A percentile compares a stretch with the other conserved stretches of the same genome.
Evolutionary conservation across 2,113 vertebrate genomes (phyloP).

Genomic region (Dicaeum eximium): DNA sequence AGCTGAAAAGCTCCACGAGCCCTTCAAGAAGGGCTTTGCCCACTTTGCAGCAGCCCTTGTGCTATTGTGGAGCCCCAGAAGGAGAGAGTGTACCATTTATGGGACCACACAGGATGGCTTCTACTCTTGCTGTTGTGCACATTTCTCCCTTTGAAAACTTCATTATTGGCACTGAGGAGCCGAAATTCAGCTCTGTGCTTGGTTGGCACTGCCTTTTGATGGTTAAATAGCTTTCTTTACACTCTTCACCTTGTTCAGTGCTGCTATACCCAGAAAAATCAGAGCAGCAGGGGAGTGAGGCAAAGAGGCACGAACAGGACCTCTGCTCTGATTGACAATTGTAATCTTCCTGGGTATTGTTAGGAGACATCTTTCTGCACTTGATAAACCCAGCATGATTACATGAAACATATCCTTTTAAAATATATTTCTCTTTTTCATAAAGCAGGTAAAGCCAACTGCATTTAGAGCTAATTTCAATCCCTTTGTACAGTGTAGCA

Average conservation of each 20-base stretch:
- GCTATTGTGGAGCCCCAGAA: neutral
- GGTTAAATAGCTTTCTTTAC: slow-evolving; percentile 15
- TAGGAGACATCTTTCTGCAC: slow-evolving; percentile 43
- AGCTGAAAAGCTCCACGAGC: slow-evolving; percentile 29
- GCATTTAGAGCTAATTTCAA: slow-evolving; percentile 33
- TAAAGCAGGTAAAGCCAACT: slow-evolving; percentile 19
- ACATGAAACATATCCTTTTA: slow-evolving; percentile 28
- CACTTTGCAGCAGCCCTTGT: slow-evolving; percentile 6
- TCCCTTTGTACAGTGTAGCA: slow-evolving; percentile 43
- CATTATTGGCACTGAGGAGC: neutral
- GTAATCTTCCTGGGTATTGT: slow-evolving; percentile 42
- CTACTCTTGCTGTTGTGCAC: neutral
- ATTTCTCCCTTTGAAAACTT: slow-evolving; percentile 1
- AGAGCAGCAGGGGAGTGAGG: neutral
- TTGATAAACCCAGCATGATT: slow-evolving; percentile 36
- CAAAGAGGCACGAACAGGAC: neutral
- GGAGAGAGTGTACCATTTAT: neutral
- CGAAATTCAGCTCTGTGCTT: slow-evolving; percentile 12
- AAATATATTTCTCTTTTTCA: slow-evolving; percentile 29
- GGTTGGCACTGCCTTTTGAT: slow-evolving; percentile 10
- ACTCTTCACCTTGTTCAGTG: neutral
- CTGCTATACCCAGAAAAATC: slow-evolving; percentile 2
- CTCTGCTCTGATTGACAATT: slow-evolving; percentile 26
- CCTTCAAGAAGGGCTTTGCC: slow-evolving; percentile 20
- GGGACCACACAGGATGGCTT: slow-evolving; percentile 28